phyloP scores from a whole-genome alignment of 2,113 vertebrate species.

The Nymphicus hollandicus region DNA sequence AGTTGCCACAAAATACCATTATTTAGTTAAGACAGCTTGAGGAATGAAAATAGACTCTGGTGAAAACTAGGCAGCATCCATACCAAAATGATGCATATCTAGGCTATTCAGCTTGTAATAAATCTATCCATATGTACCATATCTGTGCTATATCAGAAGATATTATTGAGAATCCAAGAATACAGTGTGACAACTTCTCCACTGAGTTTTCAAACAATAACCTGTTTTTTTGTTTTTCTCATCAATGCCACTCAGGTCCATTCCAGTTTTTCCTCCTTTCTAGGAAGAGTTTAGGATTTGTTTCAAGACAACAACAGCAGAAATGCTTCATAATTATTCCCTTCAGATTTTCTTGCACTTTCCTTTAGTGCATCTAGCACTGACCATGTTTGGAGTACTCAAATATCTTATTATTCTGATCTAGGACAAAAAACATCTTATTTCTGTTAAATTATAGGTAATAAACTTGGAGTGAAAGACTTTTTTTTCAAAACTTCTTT shows the following conservation, averaged over 20 bases:
- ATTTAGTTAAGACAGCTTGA: not conserved
- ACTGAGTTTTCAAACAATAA: not conserved
- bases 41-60: not conserved
- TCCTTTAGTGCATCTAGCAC: not conserved
- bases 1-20: not conserved
- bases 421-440: not conserved
- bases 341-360: not conserved
- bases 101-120: not conserved
- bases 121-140: not conserved
- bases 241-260: not conserved
- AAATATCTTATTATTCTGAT: not conserved
- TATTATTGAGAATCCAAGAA: not conserved
- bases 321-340: not conserved
- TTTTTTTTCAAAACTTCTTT: not conserved
- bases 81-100: not conserved
- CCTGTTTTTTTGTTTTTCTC: not conserved
- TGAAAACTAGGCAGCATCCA: not conserved
- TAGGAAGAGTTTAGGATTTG: not conserved
- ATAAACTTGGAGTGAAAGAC: not conserved
- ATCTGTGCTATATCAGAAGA: not conserved
- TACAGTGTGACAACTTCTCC: not conserved
- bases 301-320: not conserved
- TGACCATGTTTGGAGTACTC: not conserved
- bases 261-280: not conserved
- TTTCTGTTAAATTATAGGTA: not conserved